Conservation (phyloP, 35 echinoderm and acorn worm species). For the Heliocidaris erythrogramma region DNA sequence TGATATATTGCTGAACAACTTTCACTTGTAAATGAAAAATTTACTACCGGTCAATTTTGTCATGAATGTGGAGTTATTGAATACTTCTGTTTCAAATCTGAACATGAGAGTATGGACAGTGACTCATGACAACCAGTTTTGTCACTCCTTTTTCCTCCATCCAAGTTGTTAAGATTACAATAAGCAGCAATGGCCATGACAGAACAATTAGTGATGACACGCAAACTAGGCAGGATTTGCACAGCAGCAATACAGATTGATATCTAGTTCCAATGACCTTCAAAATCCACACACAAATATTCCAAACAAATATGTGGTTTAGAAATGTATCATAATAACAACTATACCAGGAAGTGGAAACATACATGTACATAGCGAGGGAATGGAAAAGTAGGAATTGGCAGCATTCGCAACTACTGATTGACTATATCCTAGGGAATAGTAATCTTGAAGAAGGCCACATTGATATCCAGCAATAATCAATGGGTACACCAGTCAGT, state of each 20-base stretch:
- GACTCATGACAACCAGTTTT: not conserved
- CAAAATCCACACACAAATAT: not conserved
- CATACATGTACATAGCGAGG: not conserved
- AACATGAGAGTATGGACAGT: not conserved
- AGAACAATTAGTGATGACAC: not conserved
- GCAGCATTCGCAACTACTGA: not conserved
- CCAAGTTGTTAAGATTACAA: not conserved
- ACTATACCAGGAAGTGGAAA: not conserved
- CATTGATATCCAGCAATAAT: no score
- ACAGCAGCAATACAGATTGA: not conserved
- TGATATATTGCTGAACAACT: no score
- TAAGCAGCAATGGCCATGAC: not conserved
- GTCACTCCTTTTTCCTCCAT: not conserved
- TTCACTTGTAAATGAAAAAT: no score
- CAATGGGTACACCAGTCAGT: no score
- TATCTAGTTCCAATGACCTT: not conserved
- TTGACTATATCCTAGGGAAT: not conserved
- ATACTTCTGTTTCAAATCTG: no score
- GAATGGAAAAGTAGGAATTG: not conserved
- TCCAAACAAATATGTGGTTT: slow-evolving; percentile 17
- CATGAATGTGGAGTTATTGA: no score
- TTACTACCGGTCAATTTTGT: no score
- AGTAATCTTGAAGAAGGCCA: not conserved
- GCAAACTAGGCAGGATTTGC: not conserved
- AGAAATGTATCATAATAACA: not conserved